These are phyloP conservation scores for Caenorhabditis drosophilae DNA, from an alignment of 2,888 invertebrate genomes.

Conservation along the genomic window DNA sequence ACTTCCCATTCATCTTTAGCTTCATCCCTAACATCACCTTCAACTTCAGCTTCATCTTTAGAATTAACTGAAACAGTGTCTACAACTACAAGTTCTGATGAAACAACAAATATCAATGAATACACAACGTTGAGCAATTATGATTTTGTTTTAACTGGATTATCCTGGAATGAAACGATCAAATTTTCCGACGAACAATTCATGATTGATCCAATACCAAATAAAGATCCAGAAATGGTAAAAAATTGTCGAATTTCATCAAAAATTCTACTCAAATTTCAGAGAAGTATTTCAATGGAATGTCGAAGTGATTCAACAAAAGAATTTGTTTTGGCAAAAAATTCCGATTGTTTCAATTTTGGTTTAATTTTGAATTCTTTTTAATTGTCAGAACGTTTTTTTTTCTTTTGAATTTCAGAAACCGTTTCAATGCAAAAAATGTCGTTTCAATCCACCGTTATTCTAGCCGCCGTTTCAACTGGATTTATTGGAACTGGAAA, in stretches of 20 bases:
- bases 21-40: neutral
- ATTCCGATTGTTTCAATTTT: constrained; percentile 10
- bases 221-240: neutral
- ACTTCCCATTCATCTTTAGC: neutral
- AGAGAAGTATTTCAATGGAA: constrained; percentile 11
- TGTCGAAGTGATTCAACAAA: constrained; percentile 6
- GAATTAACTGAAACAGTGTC: neutral
- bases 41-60: neutral
- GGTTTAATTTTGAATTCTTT: constrained; percentile 3
- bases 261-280: no score
- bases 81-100: neutral
- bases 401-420: no score
- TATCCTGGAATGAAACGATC: constrained; percentile 10
- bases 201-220: constrained; percentile 7
- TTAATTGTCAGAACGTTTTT: neutral
- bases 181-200: neutral
- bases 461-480: neutral
- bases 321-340: constrained; percentile 3
- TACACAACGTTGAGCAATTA: neutral
- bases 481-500: constrained; percentile 7
- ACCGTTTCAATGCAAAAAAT: neutral
- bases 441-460: constrained; percentile 1
- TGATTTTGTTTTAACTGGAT: constrained; percentile 12
- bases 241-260: no score
- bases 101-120: neutral